Base-by-base conservation (phyloP, 2,113 vertebrate genomes). In the Crypturellus undulatus region DNA sequence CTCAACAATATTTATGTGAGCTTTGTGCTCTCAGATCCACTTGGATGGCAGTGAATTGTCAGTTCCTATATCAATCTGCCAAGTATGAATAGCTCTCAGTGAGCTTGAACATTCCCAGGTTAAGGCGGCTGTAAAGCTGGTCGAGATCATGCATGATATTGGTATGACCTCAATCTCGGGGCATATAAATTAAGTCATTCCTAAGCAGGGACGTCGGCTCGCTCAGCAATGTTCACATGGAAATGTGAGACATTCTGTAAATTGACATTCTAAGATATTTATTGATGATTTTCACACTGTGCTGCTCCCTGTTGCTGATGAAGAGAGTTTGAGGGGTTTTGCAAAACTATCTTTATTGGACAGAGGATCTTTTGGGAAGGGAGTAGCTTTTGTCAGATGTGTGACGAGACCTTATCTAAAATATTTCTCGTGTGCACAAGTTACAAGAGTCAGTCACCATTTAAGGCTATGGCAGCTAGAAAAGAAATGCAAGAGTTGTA, bases 1-100 rank as follows among this genome's bases (percentile, higher is more conserved):
- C 87, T 93, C 85, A 62, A 91, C 96, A 97, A 97, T 98, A 98
- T 98, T 98, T 98, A 98, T 98, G 98, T 98, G 94, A 96, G 97
- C 97, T 98, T 98, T 98, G 97, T 98, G 86, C 43, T 95, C 95
- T 85, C 96, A 98, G 97, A 97, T 97, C 80, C 97, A 98, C 97
- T 97, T 97, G 98, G 97, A 92, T 96, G 97, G 98, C 93, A 68
- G 92, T 98, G 97, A 98, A 98, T 98, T 93, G 97, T 98, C 97
- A 98, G 97, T 98, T 94, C 95, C 97, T 98, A 97, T 97, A 98
- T 98, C 98, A 98, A 98, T 96, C 98, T 98, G 98, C 97, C 97
- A 98, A 98, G 96, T 91, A 94, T 98, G 98, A 98, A 98, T 98
- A 83, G 97, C 95, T 96, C 96, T 95, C 85, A 92, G 75, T 94